phyloP scores from a whole-genome alignment of 2,888 invertebrate genomes.

The Trachelus tabidus region DNA sequence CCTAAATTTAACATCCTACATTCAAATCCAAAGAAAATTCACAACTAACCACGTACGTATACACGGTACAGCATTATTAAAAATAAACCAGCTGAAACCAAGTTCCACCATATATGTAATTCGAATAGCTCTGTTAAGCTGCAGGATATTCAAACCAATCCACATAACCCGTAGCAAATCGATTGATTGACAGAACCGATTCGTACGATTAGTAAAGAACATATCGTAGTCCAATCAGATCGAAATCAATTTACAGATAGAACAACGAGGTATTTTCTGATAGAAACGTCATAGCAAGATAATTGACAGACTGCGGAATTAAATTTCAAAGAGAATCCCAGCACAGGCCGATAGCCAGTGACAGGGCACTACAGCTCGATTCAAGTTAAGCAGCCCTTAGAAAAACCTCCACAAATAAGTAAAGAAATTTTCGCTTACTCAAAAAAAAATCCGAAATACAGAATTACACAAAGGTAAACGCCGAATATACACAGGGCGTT shows the following conservation, averaged over 20 bases:
- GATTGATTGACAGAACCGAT: neutral
- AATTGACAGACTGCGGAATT: neutral
- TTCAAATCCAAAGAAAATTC: neutral
- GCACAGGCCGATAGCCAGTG: neutral
- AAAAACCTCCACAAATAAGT: neutral
- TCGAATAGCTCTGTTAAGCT: neutral
- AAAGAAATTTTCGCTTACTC: neutral
- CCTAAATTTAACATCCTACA: rapidly evolving
- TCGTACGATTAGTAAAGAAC: neutral
- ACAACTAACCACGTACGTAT: neutral
- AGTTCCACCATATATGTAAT: neutral
- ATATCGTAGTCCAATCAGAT: neutral
- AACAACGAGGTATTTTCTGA: neutral
- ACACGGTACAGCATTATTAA: neutral
- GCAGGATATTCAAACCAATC: neutral
- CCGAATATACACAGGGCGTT: neutral
- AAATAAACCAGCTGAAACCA: neutral
- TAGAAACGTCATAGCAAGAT: neutral
- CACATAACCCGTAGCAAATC: neutral
- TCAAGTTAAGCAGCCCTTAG: neutral
- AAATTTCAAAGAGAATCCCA: neutral
- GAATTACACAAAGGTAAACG: neutral
- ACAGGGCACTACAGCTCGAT: neutral
- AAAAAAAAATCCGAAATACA: neutral
- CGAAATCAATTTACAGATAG: neutral